Evolutionary conservation across 2,888 invertebrate species (phyloP).

Genomic region (Lasius fuliginosus): DNA sequence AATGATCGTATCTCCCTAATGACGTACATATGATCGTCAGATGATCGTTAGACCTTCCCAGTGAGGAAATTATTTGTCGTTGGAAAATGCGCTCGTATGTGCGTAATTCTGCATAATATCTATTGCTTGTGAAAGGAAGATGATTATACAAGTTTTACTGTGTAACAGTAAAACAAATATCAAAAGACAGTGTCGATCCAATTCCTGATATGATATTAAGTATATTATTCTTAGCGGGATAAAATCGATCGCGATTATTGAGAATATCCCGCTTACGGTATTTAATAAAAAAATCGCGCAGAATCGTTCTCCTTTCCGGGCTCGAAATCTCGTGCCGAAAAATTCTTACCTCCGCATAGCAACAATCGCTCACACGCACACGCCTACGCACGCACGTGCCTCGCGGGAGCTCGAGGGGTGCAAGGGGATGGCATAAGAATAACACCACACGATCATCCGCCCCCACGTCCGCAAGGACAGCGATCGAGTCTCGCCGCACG

Average conservation of each 20-base stretch:
- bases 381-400: slow-evolving; percentile 45
- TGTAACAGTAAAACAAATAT: background rate
- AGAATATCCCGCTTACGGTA: background rate
- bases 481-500: slow-evolving; percentile 72
- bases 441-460: slow-evolving; percentile 69
- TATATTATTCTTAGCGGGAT: too few relatives aligned
- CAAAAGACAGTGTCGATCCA: background rate
- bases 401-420: slow-evolving; percentile 2
- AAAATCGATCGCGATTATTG: background rate
- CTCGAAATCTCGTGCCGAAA: background rate
- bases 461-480: slow-evolving; percentile 57
- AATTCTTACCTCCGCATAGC: slow-evolving; percentile 4
- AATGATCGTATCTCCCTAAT: slow-evolving; percentile 39
- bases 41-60: slow-evolving; percentile 14
- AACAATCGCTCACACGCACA: slow-evolving; percentile 13
- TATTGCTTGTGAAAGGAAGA: background rate
- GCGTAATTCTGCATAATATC: slow-evolving; percentile 1
- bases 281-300: background rate
- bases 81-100: background rate
- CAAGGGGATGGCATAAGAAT: slow-evolving; percentile 65
- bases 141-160: background rate
- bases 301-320: background rate
- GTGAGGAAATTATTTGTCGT: slow-evolving; percentile 31
- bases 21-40: slow-evolving; percentile 12
- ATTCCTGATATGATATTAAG: background rate